Percentiles rank a stretch among this genome's conserved stretches.
Conservation (phyloP, 2,888 invertebrate genomes). For the Callosobruchus maculatus region DNA sequence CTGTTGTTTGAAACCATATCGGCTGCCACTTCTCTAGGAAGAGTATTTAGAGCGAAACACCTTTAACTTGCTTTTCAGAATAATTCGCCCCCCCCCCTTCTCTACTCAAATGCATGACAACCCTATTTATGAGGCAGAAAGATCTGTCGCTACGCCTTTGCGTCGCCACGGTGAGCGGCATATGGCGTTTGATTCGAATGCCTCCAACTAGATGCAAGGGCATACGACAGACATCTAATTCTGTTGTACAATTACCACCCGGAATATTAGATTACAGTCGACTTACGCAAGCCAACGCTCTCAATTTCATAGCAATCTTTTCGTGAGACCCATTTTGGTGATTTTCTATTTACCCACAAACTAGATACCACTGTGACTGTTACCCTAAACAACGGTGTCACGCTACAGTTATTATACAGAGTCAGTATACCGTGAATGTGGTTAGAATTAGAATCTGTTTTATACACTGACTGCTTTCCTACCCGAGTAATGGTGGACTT, state of each 20-base stretch:
- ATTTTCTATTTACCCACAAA: neutral
- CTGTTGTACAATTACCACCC: neutral
- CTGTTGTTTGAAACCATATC: no score
- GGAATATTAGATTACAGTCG: neutral
- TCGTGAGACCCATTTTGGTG: neutral
- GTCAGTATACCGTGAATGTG: neutral
- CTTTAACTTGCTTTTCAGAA: no score
- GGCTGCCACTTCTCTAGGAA: no score
- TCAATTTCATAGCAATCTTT: neutral
- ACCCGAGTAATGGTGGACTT: neutral
- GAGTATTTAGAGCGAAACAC: no score
- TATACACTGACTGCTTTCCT: neutral
- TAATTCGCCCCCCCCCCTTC: no score
- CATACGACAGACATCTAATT: neutral
- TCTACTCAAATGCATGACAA: no score
- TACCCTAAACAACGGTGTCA: neutral
- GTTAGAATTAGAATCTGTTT: neutral
- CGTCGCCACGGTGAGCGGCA: neutral
- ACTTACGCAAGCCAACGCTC: neutral
- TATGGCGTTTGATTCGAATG: neutral
- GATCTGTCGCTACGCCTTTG: neutral
- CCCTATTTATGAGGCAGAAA: no score
- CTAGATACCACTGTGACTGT: neutral
- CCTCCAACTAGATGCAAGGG: neutral
- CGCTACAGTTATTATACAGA: neutral